Conservation (phyloP, 2,888 invertebrate genomes). For the Eurytoma californica region DNA sequence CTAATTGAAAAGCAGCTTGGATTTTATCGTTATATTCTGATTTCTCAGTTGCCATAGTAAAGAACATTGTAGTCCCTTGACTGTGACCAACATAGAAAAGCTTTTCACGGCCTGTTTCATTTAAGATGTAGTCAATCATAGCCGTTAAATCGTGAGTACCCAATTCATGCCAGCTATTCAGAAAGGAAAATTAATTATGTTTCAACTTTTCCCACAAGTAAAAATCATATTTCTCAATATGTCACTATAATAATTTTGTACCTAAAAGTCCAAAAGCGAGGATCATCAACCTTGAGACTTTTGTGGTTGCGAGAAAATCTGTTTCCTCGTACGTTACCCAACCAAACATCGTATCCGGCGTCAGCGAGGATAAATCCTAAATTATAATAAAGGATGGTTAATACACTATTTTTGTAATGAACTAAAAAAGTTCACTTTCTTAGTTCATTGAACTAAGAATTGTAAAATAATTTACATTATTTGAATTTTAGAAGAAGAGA, state of each 20-base stretch:
- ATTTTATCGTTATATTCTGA: constrained; percentile 75
- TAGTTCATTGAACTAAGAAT: no score
- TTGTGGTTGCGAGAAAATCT: constrained; percentile 77
- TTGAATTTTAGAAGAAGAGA: no score
- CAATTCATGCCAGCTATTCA: constrained; percentile 78
- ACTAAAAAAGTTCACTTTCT: background rate
- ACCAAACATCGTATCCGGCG: constrained; percentile 86
- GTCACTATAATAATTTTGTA: background rate
- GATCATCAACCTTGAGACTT: constrained; percentile 65
- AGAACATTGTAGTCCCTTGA: constrained; percentile 77
- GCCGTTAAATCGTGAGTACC: constrained; percentile 79
- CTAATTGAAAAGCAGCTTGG: constrained; percentile 67
- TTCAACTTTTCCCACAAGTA: no score
- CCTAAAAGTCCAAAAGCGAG: constrained; percentile 79
- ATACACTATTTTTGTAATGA: no score
- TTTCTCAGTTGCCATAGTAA: constrained; percentile 71
- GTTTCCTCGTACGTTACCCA: constrained; percentile 88
- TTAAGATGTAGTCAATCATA: constrained; percentile 77
- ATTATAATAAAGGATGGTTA: constrained; percentile 61
- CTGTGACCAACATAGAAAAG: constrained; percentile 80
- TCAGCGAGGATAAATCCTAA: constrained; percentile 78
- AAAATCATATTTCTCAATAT: no score
- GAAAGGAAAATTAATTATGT: background rate
- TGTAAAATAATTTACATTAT: background rate
- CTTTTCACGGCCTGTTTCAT: constrained; percentile 73